phyloP scores from a whole-genome alignment of 2,113 vertebrate species.

The Cephalopholis sonnerati region DNA sequence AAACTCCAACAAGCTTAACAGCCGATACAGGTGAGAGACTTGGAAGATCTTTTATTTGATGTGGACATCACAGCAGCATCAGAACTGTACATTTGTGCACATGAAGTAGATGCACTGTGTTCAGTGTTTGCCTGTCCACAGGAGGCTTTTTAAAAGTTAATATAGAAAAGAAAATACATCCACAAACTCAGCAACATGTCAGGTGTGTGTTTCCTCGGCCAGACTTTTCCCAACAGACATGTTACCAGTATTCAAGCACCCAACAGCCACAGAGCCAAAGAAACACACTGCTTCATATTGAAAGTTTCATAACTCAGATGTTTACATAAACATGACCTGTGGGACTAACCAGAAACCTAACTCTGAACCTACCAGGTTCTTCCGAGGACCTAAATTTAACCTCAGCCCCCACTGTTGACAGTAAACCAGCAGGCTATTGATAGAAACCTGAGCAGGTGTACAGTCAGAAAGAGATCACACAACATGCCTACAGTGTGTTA shows the following conservation, averaged over 20 bases:
- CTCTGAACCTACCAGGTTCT: neutral
- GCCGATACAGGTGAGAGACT: slow-evolving; percentile 69
- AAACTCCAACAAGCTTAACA: slow-evolving; percentile 24
- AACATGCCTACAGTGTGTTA: neutral
- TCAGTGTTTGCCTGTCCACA: too few species aligned
- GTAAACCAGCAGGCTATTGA: slow-evolving; percentile 21
- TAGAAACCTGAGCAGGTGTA: neutral
- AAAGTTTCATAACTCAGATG: neutral
- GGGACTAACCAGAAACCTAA: slow-evolving; percentile 8
- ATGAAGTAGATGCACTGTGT: too few species aligned
- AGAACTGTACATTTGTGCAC: too few species aligned
- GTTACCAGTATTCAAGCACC: too few species aligned
- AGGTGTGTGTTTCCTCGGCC: neutral
- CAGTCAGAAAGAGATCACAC: neutral
- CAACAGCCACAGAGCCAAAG: neutral
- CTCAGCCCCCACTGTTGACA: neutral
- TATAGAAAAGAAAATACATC: too few species aligned
- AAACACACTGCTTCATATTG: neutral
- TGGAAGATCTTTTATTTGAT: too few species aligned
- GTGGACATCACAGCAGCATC: too few species aligned
- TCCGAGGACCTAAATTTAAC: neutral
- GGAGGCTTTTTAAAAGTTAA: too few species aligned
- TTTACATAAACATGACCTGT: neutral
- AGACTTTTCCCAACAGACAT: neutral
- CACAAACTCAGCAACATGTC: neutral